These are phyloP conservation scores for Hirudinaria manillensis DNA, from an alignment of 2,888 invertebrate species.

Conservation along the genomic window DNA sequence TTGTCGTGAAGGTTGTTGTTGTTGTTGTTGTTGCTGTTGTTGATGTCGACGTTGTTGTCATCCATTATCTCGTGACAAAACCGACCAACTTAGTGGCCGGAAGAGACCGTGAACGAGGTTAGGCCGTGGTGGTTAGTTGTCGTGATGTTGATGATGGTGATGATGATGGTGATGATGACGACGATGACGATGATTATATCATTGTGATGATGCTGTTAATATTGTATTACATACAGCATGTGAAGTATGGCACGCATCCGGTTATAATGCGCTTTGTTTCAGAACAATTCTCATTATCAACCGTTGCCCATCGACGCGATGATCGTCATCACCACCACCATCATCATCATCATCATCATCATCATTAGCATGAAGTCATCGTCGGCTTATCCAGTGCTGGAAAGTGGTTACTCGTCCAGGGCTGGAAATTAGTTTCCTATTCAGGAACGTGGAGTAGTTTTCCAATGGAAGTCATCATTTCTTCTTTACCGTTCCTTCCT, in stretches of 20 bases:
- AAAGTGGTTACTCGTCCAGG: too few relatives aligned
- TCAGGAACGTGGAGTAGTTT: too few relatives aligned
- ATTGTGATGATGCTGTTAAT: neutral
- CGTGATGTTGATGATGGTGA: neutral
- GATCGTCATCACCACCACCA: slow-evolving; percentile 16
- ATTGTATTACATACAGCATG: neutral
- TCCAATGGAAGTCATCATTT: too few relatives aligned
- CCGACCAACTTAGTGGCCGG: too few relatives aligned
- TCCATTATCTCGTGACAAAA: too few relatives aligned
- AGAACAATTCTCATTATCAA: neutral
- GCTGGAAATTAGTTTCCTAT: too few relatives aligned
- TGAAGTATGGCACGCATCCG: neutral
- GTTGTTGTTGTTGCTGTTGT: neutral
- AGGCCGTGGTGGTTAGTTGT: neutral
- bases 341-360: slow-evolving; percentile 11
- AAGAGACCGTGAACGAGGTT: too few relatives aligned
- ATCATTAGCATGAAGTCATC: too few relatives aligned
- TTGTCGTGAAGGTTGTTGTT: too few relatives aligned
- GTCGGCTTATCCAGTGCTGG: too few relatives aligned
- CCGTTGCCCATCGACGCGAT: neutral
- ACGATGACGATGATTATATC: neutral
- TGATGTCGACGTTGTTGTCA: neutral
- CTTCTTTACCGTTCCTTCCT: too few relatives aligned
- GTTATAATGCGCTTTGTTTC: too few relatives aligned
- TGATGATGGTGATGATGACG: slow-evolving; percentile 1